Percentiles rank a stretch among this genome's conserved stretches.
Conservation (phyloP, 1,140 invertebrate species). For the Octopus bimaculoides region DNA sequence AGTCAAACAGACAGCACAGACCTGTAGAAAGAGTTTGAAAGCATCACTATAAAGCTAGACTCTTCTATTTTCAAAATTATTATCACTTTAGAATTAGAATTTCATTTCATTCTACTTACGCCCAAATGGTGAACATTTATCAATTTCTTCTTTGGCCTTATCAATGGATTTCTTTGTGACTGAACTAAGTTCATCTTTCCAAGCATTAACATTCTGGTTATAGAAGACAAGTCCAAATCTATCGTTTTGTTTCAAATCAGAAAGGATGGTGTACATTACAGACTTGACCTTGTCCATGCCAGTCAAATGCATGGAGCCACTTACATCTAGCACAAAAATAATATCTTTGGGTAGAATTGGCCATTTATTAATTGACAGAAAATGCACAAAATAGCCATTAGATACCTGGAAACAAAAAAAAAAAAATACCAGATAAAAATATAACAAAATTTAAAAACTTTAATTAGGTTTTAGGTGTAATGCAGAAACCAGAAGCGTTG, state of each 20-base stretch:
- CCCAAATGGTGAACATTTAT: not conserved
- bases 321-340: not conserved
- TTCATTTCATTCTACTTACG: not conserved
- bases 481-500: too few species aligned
- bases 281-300: not conserved
- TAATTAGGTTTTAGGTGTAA: too few species aligned
- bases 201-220: not conserved
- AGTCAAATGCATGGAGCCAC: not conserved
- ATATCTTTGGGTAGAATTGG: not conserved
- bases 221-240: not conserved
- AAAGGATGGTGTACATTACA: not conserved
- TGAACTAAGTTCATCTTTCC: not conserved
- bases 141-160: not conserved
- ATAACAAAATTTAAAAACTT: too few species aligned
- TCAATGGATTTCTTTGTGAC: not conserved
- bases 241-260: not conserved
- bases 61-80: too few species aligned
- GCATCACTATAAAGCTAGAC: too few species aligned
- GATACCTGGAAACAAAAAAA: not conserved
- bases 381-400: not conserved
- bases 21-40: too few species aligned
- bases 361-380: not conserved
- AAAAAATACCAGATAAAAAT: not conserved
- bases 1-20: too few species aligned
- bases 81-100: too few species aligned